Evolutionary conservation across 2,113 vertebrate genomes (phyloP), one percentile per base, ranked within the genome.

Genomic region (Ctenodactylus gundi): DNA sequence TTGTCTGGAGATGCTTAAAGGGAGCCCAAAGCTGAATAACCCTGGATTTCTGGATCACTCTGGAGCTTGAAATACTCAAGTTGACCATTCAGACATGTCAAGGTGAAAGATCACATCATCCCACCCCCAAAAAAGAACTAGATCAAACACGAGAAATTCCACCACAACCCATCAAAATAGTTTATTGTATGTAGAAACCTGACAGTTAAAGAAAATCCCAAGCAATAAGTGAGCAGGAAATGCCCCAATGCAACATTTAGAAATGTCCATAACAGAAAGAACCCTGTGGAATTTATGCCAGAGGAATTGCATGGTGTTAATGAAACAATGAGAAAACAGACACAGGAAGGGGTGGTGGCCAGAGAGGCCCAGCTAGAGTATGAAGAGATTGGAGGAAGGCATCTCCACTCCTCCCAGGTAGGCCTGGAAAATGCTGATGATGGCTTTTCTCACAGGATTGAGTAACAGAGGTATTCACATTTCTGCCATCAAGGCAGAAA

Each of bases 101-200:
- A 21, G 6, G 31, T 44, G 27, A 94, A 51, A 5, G 25, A 76
- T 25, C 12, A 77, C 44, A 36, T 62, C 2, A 15, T 2, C 10
- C 44, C 2, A 4, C 7, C 3, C 73, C 5, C 20, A 7, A 21
- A 65, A 21, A 46, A 65, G 62, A 95, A 96, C 20, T 91, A 31
- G 9, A 15, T 87, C 13, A 85, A n/a, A 72, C 10, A 88, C 9
- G 4, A 62, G 84, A 90, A 82, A 23, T 6, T 68, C 55, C 23
- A 83, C 51, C 23, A 72, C 7, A 84, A 72, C 15, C 9, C 29
- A 85, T 29, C 27, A 20, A 68, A 65, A 85, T 15, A 23, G 4
- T 97, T 97, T 97, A 95, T 87, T 97, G 55, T 34, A 77, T 77
- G 68, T 2, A 76, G 17, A 73, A 92, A 90, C 84, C 25, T 68